A percentile compares a stretch with the other conserved stretches of the same genome.
Conservation (phyloP, 2,888 invertebrate species). For the Phanerotoma sp. region DNA sequence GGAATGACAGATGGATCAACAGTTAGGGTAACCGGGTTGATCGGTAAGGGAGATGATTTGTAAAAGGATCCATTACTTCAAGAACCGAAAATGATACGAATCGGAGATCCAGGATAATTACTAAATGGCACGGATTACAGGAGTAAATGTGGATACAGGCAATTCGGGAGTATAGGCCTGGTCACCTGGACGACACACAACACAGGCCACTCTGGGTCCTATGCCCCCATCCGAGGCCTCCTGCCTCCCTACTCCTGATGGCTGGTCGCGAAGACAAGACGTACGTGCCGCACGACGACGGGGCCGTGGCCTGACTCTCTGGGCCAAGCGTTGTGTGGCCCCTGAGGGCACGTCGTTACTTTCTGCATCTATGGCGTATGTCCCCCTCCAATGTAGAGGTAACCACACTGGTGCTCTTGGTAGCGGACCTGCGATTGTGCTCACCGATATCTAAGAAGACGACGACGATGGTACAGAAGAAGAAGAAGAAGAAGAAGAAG, state of each 20-base stretch:
- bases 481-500: conserved; percentile 19
- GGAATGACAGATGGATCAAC: conserved; percentile 3
- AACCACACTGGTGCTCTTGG: conserved; percentile 14
- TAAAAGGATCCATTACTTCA: conserved; percentile 4
- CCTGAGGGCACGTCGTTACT: conserved; percentile 24
- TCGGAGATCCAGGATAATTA: conserved; percentile 9
- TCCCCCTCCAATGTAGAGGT: not conserved
- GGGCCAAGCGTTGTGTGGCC: conserved; percentile 25
- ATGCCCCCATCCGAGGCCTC: conserved; percentile 23
- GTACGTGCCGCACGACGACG: conserved; percentile 19
- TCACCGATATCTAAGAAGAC: conserved; percentile 12
- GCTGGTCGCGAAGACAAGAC: conserved; percentile 23
- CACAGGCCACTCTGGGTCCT: conserved; percentile 10
- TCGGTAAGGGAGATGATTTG: not conserved
- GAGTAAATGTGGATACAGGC: conserved; percentile 5
- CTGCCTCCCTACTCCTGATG: conserved; percentile 29
- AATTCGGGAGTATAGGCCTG: conserved; percentile 29
- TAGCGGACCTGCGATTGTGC: conserved; percentile 21
- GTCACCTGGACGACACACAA: conserved; percentile 48
- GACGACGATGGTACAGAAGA: conserved; percentile 20
- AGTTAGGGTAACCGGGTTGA: not conserved
- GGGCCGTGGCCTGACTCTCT: conserved; percentile 11
- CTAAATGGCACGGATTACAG: conserved; percentile 10
- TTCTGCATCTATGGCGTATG: conserved; percentile 18
- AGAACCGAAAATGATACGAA: not conserved